Evolutionary conservation across 2,113 vertebrate species (phyloP).

Genomic region (Marmota flaviventris): DNA sequence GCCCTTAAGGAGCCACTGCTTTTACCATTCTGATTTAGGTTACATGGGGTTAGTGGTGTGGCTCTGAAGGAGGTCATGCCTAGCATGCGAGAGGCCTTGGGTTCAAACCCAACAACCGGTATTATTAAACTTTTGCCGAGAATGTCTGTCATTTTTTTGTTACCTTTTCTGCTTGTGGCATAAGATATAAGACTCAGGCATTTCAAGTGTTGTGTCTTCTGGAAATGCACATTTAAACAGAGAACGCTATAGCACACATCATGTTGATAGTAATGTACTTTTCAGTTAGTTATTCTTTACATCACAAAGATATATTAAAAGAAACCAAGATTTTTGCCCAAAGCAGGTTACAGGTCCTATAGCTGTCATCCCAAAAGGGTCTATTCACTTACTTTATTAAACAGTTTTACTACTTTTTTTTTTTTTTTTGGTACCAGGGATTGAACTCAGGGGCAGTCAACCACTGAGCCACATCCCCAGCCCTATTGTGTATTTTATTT

Average conservation of each 20-base stretch:
- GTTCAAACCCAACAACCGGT: background rate
- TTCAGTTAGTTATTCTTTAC: background rate
- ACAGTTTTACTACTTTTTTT: conserved; percentile 24
- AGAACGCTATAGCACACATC: background rate
- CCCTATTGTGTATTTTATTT: too few relatives aligned
- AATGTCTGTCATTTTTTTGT: background rate
- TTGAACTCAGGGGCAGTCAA: too few relatives aligned
- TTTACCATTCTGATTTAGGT: conserved; percentile 26
- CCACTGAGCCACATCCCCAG: too few relatives aligned
- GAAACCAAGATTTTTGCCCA: conserved; percentile 59
- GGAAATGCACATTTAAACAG: background rate
- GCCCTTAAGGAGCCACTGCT: background rate
- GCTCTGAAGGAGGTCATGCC: background rate
- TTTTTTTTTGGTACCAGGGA: too few relatives aligned
- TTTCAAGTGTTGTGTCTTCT: conserved; percentile 32
- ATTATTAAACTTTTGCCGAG: conserved; percentile 36
- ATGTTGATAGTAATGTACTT: background rate
- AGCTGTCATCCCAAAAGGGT: conserved; percentile 58
- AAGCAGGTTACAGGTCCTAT: conserved; percentile 62
- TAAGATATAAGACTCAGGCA: background rate
- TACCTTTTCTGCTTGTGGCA: background rate
- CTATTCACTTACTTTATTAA: background rate
- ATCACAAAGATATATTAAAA: background rate
- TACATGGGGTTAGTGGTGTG: background rate
- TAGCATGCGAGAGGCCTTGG: background rate